Evolutionary conservation across 2,888 invertebrate genomes (phyloP), one percentile per base, ranked within the genome.

Genomic region (Dasypolia templi): DNA sequence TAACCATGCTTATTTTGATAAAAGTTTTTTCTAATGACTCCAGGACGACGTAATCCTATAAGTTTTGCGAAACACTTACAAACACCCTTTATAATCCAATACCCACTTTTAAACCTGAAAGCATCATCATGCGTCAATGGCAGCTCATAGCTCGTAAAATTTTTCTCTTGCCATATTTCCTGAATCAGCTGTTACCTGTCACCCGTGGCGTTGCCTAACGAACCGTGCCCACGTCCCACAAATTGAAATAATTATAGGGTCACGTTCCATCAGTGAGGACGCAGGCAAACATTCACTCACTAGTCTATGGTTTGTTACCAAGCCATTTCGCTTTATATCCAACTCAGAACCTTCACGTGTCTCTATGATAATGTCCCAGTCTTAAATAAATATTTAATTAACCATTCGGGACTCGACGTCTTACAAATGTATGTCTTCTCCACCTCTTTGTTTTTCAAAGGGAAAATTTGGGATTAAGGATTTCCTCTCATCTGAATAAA

Each of bases 291-390:
- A 58, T 65, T 72, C 46, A 68, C 46, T 72, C 46, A 68, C 46
- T 65, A 49, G 29, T 29, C 26, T 46, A 55, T 72, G 59, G 49
- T 39, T 39, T 72, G 75, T 77, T 77, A 53, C 70, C 46, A 81
- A 75, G 78, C 55, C 39, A 55, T 81, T 75, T 82, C 78, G 56
- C 81, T 86, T 83, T 84, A 67, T 49, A 61, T 67, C 56, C 35
- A 83, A 68, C 75, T 68, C 59, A 67, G 67, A 65, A 44, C 29
- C 32, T 85, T 86, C 89, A 89, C 88, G 89, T 89, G 89, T 87
- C 72, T 61, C n/a, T 70, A 89, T 89, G 87, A 55, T 85, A 87
- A 89, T 87, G 46, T n/a, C 51, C 44, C 4, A 49, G 9, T 75
- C 72, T 68, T 79, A 82, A 35, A 68, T 79, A 75, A 75, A 80